phyloP scores from a whole-genome alignment of 2,113 vertebrate species.

The Bubalus kerabau region DNA sequence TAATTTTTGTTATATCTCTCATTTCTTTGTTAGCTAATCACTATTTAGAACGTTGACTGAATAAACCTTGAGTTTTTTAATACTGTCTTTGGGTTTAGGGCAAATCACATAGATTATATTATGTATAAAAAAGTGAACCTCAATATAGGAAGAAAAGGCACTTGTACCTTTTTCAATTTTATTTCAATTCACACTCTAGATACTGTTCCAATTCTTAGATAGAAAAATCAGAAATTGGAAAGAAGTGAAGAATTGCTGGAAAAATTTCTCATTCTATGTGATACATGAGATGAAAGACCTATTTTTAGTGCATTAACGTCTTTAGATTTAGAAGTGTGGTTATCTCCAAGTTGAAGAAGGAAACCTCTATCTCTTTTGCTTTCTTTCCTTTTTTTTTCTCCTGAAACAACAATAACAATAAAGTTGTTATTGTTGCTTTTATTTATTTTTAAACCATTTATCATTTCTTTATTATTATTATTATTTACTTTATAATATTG shows the following conservation, averaged over 20 bases:
- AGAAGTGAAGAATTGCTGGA: not conserved
- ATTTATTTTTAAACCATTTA: no score
- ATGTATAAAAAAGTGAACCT: not conserved
- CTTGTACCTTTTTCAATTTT: conserved; percentile 31
- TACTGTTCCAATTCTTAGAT: not conserved
- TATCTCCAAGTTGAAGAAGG: not conserved
- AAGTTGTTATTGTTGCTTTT: no score
- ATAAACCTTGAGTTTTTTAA: not conserved
- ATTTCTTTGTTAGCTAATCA: not conserved
- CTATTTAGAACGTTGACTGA: not conserved
- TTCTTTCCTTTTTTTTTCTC: no score
- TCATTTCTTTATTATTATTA: no score
- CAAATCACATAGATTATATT: not conserved
- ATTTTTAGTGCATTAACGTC: conserved; percentile 5
- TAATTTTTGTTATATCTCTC: not conserved
- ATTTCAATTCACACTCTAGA: conserved; percentile 35
- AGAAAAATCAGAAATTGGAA: conserved; percentile 27
- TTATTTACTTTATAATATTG: no score
- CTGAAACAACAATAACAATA: no score
- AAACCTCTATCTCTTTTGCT: not conserved
- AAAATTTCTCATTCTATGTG: not conserved
- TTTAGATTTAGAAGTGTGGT: not conserved
- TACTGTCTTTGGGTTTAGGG: not conserved
- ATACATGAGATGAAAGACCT: not conserved
- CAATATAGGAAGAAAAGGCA: not conserved